A percentile compares a stretch with the other conserved stretches of the same genome.
These are phyloP conservation scores for Tokudaia tokunoshimensis DNA, from an alignment of 2,797 vertebrate species.

Conservation along the genomic window DNA sequence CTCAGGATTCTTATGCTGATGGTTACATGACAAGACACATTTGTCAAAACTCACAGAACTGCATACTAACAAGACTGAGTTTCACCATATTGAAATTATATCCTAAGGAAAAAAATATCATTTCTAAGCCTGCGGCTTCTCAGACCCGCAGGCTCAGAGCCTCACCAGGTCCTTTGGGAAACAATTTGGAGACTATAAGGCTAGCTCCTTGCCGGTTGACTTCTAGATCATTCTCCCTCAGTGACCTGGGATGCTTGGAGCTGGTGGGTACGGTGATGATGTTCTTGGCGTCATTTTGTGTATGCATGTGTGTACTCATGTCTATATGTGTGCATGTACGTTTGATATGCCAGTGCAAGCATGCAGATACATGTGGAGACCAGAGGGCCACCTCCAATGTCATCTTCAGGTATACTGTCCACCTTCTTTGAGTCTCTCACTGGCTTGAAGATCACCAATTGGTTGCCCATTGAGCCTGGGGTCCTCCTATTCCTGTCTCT, in stretches of 20 bases:
- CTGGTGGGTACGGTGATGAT: background rate
- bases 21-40: background rate
- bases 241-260: background rate
- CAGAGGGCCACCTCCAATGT: background rate
- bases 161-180: background rate
- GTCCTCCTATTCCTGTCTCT: background rate
- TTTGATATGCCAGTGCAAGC: background rate
- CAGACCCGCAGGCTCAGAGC: background rate
- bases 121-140: background rate
- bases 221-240: background rate
- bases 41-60: background rate
- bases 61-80: background rate
- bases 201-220: accelerated
- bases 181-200: too few species aligned
- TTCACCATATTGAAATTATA: background rate
- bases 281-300: background rate
- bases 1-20: background rate
- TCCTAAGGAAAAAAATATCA: background rate
- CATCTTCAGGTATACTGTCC: background rate
- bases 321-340: background rate
- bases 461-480: background rate
- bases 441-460: background rate
- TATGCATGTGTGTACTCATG: background rate
- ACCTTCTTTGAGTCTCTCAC: background rate
- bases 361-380: background rate